Evolutionary conservation across 2,888 invertebrate species (phyloP).

Genomic region (Erynnis tages): DNA sequence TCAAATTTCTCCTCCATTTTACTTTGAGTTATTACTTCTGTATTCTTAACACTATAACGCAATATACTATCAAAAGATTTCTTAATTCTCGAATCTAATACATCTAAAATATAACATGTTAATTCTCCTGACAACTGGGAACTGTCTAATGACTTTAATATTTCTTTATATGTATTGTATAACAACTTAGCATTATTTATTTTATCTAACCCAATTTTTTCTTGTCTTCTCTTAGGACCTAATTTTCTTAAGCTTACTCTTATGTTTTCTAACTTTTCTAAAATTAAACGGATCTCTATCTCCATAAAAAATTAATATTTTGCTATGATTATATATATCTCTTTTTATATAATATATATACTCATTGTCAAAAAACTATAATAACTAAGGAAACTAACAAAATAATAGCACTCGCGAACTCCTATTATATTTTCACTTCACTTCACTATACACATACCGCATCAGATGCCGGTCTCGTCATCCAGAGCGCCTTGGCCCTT

Average conservation of each 20-base stretch:
- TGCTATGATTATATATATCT: not conserved
- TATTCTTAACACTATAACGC: not conserved
- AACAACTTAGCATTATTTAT: not conserved
- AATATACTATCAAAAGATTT: not conserved
- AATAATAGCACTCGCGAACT: too few species aligned
- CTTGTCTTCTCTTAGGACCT: not conserved
- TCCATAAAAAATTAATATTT: constrained; percentile 1
- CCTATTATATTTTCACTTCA: not conserved
- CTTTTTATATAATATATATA: too few species aligned
- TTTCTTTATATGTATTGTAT: not conserved
- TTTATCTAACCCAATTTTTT: not conserved
- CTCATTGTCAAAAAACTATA: too few species aligned
- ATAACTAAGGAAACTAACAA: too few species aligned
- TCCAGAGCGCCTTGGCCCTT: not conserved
- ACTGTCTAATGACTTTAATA: not conserved
- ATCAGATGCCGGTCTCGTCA: not conserved
- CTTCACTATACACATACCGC: not conserved
- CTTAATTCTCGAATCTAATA: not conserved
- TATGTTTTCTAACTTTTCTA: not conserved
- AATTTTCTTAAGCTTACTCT: not conserved
- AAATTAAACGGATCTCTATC: not conserved
- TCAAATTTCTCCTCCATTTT: constrained; percentile 12
- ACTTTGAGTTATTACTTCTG: not conserved
- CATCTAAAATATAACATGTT: not conserved
- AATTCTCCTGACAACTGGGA: not conserved